Base-by-base conservation (phyloP, 2,113 vertebrate species). In the Cynoglossus semilaevis region DNA sequence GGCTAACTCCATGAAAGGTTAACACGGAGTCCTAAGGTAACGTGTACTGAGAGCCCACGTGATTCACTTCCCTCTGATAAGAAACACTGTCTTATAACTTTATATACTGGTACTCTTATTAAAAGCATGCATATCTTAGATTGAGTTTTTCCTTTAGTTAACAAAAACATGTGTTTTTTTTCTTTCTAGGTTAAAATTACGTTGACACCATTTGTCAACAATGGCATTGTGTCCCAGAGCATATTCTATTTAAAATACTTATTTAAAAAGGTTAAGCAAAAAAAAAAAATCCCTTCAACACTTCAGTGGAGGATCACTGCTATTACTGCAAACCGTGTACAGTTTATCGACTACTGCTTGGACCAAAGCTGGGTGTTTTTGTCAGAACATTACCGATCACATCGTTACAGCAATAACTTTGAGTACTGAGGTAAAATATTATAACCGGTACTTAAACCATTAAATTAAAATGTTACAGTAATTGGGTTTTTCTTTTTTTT, bases 91-190 rank as follows among this genome's bases (percentile, higher is more conserved):
- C 67, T 80, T 77, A 73, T 63, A 82, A 87, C 65, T 66, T 75
- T 78, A 84, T 85, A 85, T 76, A 86, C 74, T 60, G 70, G 72
- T 83, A 85, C 49, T 85, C 77, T 82, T 86, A 88, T 76, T 82
- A 84, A 85, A 86, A 74, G 86, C 90, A 91, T 91, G 90, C 89
- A 90, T 86, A 89, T 87, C 82, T 87, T 82, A 83, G 77, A 84
- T 87, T 88, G 80, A 88, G 59, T 77, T 85, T 29, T 58, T 77
- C 70, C 68, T 82, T 67, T 82, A 75, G 74, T 73, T 60, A 81
- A 87, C 66, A 73, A 77, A 77, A 81, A 58, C 18, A 75, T 8
- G 50, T 15, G 60, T 61, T 76, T 81, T 72, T 77, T 82, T 72
- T 76, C 81, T 70, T 77, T 82, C 72, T 82, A 81, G 71, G 63